Evolutionary conservation across 1,140 invertebrate species (phyloP).

Genomic region (Oppia nitens): DNA sequence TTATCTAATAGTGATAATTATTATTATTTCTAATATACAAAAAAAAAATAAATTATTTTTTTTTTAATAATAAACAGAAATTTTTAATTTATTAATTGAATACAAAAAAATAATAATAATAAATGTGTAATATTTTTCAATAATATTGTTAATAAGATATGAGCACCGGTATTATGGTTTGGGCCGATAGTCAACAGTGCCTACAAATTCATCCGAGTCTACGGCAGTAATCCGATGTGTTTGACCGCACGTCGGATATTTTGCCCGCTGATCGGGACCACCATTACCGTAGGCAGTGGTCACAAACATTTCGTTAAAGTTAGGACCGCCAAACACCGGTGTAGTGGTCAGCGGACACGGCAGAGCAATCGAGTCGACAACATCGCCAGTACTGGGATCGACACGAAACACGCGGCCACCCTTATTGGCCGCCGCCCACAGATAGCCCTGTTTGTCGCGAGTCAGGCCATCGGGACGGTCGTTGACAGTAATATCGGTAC

Average conservation of each 20-base stretch:
- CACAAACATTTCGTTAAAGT: constrained; percentile 54
- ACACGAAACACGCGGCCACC: constrained; percentile 29
- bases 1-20: too few relatives aligned
- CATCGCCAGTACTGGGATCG: constrained; percentile 25
- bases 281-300: constrained; percentile 40
- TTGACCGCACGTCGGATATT: constrained; percentile 42
- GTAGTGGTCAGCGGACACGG: constrained; percentile 41
- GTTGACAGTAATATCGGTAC: background rate
- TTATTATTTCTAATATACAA: too few relatives aligned
- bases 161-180: background rate
- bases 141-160: background rate
- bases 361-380: background rate
- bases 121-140: too few relatives aligned
- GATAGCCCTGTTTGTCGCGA: constrained; percentile 48
- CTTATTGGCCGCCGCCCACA: constrained; percentile 49
- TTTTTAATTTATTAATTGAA: too few relatives aligned
- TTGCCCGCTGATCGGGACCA: constrained; percentile 34
- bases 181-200: background rate
- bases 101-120: too few relatives aligned
- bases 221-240: background rate
- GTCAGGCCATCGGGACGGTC: constrained; percentile 51
- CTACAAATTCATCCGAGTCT: background rate
- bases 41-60: too few relatives aligned
- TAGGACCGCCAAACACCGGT: constrained; percentile 53
- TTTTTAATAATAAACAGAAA: too few relatives aligned